Evolutionary conservation across 2,888 invertebrate genomes (phyloP), one percentile per base, ranked within the genome.

Genomic region (Chesias legatella): DNA sequence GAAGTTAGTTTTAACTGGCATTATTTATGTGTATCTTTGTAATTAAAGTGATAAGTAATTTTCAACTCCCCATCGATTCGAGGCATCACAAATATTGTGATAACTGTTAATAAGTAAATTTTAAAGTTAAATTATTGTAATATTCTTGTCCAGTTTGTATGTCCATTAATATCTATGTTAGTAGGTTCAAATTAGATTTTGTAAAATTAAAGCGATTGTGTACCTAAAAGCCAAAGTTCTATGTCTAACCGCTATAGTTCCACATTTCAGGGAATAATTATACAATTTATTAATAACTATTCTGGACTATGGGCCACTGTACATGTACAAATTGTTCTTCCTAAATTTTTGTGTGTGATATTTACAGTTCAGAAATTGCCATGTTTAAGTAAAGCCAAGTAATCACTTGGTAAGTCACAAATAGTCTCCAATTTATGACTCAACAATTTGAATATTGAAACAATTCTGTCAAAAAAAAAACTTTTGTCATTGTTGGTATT

Each of bases 141-240:
- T 49, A 60, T 29, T 44, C 33, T 59, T 66, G 66, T 67, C 68
- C 63, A 66, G 55, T 60, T 64, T 36, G 35, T 48, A 49, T 60
- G 61, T 66, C 67, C 63, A 60, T 30, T 63, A 53, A 52, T 32
- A 50, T 17, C 13, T 17, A 50, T 36, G 37, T 56, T 58, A 61
- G 56, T 66, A 65, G 60, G 51, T 59, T 56, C 45, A 51, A 67
- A 57, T 48, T 66, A 67, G 62, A 58, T 60, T 60, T 63, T 64
- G 58, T 58, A 62, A 61, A 56, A 40, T 55, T 54, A 54, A 58
- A 46, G 60, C 61, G 50, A 58, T 53, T 51, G 45, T 61, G 57
- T 49, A 60, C n/a, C n/a, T n/a, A 64, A 66, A 70, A 70, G 68
- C 73, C 72, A 73, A 76, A 75, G 71, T 69, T 66, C 58, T 62